These are phyloP conservation scores for Pissodes strobi DNA, from an alignment of 1,140 invertebrate species.

Conservation along the genomic window DNA sequence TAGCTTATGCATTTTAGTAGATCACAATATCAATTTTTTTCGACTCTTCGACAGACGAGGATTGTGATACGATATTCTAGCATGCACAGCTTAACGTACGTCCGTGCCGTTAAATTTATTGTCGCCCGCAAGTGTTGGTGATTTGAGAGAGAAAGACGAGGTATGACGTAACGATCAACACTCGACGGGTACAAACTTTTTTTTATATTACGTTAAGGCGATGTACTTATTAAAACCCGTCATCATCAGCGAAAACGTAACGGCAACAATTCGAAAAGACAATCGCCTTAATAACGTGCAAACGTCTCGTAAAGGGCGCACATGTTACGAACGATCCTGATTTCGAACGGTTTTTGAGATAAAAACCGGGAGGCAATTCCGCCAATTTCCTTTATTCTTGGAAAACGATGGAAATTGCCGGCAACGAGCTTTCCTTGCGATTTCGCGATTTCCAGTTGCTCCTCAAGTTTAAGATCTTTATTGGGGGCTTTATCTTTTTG, in stretches of 20 bases:
- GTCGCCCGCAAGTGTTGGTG: too few species aligned
- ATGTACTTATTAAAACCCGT: too few species aligned
- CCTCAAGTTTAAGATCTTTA: slow-evolving; percentile 24
- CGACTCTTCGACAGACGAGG: neutral
- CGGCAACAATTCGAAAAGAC: neutral
- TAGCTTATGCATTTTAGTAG: too few species aligned
- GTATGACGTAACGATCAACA: too few species aligned
- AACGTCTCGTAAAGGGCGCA: slow-evolving; percentile 2
- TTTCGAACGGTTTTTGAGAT: neutral
- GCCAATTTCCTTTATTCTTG: slow-evolving; percentile 25
- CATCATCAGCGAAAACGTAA: neutral
- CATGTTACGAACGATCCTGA: slow-evolving; percentile 12
- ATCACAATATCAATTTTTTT: neutral
- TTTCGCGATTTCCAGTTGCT: slow-evolving; percentile 9
- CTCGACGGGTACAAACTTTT: neutral
- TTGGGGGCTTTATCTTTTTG: slow-evolving; percentile 23
- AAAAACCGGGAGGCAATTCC: slow-evolving; percentile 19
- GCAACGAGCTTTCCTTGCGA: slow-evolving; percentile 18
- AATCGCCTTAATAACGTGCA: slow-evolving; percentile 8
- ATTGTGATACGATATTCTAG: too few species aligned
- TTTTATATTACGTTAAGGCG: neutral
- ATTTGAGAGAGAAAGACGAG: neutral
- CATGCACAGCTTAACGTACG: too few species aligned
- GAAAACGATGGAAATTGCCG: slow-evolving; percentile 21
- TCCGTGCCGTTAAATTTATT: too few species aligned